Evolutionary conservation across 2,888 invertebrate genomes (phyloP).

Genomic region (Portevinia maculata): DNA sequence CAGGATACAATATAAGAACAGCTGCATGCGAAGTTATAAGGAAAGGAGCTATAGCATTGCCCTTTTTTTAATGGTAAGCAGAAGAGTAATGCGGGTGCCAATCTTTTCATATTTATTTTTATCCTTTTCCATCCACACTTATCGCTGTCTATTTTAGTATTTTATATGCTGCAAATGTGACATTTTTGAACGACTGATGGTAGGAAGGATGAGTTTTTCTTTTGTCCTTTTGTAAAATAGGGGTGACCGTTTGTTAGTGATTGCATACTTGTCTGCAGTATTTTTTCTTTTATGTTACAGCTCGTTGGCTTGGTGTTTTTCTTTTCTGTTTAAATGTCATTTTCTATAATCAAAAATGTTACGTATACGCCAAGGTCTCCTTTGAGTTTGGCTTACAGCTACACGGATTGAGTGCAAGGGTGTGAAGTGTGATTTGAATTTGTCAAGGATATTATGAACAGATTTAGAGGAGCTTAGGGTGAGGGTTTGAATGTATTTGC

Average conservation of each 20-base stretch:
- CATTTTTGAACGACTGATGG: slow-evolving; percentile 20
- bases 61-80: slow-evolving; percentile 11
- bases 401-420: no score
- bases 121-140: slow-evolving; percentile 22
- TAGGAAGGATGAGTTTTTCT: not conserved
- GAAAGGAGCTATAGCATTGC: not conserved
- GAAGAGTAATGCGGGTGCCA: slow-evolving; percentile 24
- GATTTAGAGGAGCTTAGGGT: no score
- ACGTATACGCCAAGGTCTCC: slow-evolving; percentile 7
- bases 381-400: no score
- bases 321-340: no score
- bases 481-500: no score
- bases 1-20: slow-evolving; percentile 1
- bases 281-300: not conserved
- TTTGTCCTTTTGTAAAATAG: not conserved
- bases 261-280: slow-evolving; percentile 2
- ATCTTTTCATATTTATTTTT: slow-evolving; percentile 23
- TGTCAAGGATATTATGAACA: no score
- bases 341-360: slow-evolving; percentile 8
- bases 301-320: not conserved
- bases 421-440: no score
- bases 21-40: slow-evolving; percentile 5
- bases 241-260: slow-evolving; percentile 6
- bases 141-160: slow-evolving; percentile 41
- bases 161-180: slow-evolving; percentile 35